Evolutionary conservation across 1,140 invertebrate species (phyloP), one percentile per base, ranked within the genome.

Genomic region (Thaumetopoea pityocampa): DNA sequence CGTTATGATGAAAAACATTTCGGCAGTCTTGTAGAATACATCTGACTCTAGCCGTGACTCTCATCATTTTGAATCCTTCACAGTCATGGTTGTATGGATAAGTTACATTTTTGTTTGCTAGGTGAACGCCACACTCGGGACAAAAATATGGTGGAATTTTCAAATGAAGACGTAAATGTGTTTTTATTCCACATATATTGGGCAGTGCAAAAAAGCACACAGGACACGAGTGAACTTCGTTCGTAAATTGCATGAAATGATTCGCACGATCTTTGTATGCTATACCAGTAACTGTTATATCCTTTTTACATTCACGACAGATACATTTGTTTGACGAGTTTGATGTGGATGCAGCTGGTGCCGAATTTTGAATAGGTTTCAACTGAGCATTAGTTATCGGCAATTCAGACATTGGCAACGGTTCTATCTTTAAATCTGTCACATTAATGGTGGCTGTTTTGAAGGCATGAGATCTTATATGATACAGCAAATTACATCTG

Each of bases 61-160:
- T 51, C 68, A 76, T 81, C 78, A 72, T 80, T 68, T 83, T 73
- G 66, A 88, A 82, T 12, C 82, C 74, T 38, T 85, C 74, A 51
- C 87, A 85, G 45, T 85, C 63, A 56, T 88, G 87, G 17, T 56
- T 62, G 40, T 67, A 71, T 16, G 87, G 72, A 36, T 74, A 69
- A 8, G 44, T 41, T 23, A 66, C 30, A 29, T 30, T 49, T 36
- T 56, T 74, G 10, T 51, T 57, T 16, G 55, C 17, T 40, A 87
- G 76, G 18, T 65, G 23, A 12, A 66, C 54, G 0, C 86, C 87
- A 69, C 87, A 88, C 62, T 88, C 86, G 2, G 87, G 86, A 45
- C 87, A 88, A 30, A 74, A 74, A 60, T 53, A 85, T 11, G 86
- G 86, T n/a, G 76, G 51, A 14, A 32, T 37, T 42, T 66, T 76